These are phyloP conservation scores for Cisticola juncidis DNA, from an alignment of 2,113 vertebrate species.

Conservation along the genomic window DNA sequence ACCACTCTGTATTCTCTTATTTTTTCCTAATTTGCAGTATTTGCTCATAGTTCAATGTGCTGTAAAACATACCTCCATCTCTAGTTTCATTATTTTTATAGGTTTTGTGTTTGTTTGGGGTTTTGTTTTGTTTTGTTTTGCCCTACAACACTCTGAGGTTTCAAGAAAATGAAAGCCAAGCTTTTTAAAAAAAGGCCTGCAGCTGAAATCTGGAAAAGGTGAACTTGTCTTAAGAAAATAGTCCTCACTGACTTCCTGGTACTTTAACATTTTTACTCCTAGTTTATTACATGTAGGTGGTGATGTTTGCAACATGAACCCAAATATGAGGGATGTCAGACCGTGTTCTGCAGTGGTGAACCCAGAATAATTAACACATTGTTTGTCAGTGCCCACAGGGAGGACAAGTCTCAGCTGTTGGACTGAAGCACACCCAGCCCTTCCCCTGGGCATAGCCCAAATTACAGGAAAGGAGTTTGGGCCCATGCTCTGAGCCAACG, in stretches of 20 bases:
- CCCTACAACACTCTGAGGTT: background rate
- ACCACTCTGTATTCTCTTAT: conserved; percentile 7
- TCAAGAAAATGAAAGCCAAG: background rate
- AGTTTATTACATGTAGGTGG: background rate
- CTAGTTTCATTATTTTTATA: background rate
- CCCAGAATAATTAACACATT: background rate
- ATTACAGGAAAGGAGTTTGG: background rate
- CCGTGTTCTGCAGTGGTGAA: background rate
- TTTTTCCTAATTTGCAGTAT: conserved; percentile 20
- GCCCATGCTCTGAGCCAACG: background rate
- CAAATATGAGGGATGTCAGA: background rate
- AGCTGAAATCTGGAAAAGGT: background rate
- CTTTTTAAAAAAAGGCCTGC: background rate
- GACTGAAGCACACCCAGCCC: background rate
- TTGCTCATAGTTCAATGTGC: background rate
- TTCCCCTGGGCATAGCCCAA: background rate
- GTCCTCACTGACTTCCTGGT: background rate
- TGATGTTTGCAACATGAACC: background rate
- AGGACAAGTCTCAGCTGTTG: background rate
- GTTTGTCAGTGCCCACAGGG: background rate
- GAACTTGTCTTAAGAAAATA: background rate
- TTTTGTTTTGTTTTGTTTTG: background rate
- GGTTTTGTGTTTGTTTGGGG: background rate
- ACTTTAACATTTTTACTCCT: background rate
- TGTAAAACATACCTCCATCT: background rate